Conservation (phyloP, 2,888 invertebrate genomes). For the Teleiodes luculella region DNA sequence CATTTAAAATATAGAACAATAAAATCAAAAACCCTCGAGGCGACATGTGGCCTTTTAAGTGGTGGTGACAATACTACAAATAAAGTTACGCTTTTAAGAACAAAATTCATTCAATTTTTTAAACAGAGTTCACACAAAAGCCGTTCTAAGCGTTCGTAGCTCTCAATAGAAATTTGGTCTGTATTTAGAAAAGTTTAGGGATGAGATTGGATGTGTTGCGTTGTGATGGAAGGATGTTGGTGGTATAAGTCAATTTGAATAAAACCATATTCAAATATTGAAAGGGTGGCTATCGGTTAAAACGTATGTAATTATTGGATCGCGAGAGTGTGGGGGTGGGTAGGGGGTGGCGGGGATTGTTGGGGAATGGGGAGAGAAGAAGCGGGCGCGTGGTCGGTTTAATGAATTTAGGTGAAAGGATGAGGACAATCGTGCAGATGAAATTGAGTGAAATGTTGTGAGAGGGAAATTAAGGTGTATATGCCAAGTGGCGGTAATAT, state of each 20-base stretch:
- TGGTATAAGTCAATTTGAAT: slow-evolving; percentile 64
- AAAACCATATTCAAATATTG: slow-evolving; percentile 72
- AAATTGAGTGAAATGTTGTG: slow-evolving; percentile 36
- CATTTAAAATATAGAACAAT: slow-evolving; percentile 45
- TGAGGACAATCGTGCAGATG: slow-evolving; percentile 44
- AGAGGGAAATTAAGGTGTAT: slow-evolving; percentile 30
- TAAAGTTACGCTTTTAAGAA: slow-evolving; percentile 71
- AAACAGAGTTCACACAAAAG: slow-evolving; percentile 18
- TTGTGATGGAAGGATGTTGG: slow-evolving; percentile 26
- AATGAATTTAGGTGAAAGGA: slow-evolving; percentile 65
- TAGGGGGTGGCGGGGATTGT: slow-evolving; percentile 34
- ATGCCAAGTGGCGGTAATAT: not conserved
- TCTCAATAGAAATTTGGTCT: slow-evolving; percentile 15
- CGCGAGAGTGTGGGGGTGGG: slow-evolving; percentile 38
- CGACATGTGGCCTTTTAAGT: slow-evolving; percentile 77
- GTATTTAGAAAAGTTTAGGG: slow-evolving; percentile 11
- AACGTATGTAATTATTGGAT: slow-evolving; percentile 75
- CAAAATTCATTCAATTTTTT: slow-evolving; percentile 52
- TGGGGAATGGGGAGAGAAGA: slow-evolving; percentile 54
- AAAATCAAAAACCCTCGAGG: slow-evolving; percentile 64
- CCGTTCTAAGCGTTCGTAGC: slow-evolving; percentile 25
- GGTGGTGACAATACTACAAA: slow-evolving; percentile 76
- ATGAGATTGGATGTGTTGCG: not conserved
- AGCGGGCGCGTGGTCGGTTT: slow-evolving; percentile 64
- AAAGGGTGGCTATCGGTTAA: slow-evolving; percentile 68